Conservation (phyloP, 2,797 vertebrate species). For the Vireo griseus region DNA sequence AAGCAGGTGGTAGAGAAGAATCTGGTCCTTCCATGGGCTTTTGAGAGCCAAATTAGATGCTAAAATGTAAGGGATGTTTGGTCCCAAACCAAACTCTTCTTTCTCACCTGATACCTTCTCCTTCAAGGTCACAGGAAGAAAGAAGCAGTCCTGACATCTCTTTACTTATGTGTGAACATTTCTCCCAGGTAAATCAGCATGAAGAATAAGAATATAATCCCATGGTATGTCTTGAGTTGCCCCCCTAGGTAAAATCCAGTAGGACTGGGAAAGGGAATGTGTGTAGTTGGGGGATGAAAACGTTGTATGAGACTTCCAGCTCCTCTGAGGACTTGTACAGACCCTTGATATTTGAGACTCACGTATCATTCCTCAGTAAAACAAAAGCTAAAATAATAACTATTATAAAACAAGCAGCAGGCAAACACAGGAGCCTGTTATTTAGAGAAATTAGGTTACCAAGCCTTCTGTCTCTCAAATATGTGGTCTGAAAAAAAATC, state of each 20-base stretch:
- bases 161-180: background rate
- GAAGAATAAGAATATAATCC: background rate
- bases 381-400: background rate
- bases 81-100: background rate
- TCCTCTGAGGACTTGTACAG: background rate
- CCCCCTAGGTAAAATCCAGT: background rate
- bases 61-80: background rate
- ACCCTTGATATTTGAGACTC: background rate
- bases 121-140: background rate
- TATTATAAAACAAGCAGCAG: background rate
- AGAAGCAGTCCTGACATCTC: background rate
- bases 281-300: background rate
- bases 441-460: conserved; percentile 52
- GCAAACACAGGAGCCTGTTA: conserved; percentile 11
- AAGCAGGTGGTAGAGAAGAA: background rate
- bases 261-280: background rate
- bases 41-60: background rate
- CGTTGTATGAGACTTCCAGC: accelerated
- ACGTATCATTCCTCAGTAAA: background rate
- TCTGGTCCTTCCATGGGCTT: background rate
- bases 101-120: background rate
- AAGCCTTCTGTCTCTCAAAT: conserved; percentile 40
- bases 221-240: background rate
- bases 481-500: conserved; percentile 49
- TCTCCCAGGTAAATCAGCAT: background rate